Percentiles rank a stretch among this genome's conserved stretches.
These are phyloP conservation scores for Apamea anceps DNA, from an alignment of 2,888 invertebrate species.

Conservation along the genomic window DNA sequence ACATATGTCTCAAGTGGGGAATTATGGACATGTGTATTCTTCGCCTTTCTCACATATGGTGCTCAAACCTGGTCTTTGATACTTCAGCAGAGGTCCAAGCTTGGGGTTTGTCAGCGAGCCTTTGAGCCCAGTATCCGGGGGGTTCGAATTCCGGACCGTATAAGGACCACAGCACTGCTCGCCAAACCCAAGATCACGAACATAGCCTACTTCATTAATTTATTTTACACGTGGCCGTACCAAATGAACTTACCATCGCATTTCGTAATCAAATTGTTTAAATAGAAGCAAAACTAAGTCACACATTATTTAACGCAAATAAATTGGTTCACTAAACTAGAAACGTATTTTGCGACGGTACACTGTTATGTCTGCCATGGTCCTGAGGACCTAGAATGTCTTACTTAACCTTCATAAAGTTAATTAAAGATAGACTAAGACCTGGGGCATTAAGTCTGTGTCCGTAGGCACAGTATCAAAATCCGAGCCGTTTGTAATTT, in stretches of 20 bases:
- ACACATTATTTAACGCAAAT: constrained; percentile 1
- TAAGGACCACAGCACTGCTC: too few species aligned
- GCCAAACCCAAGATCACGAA: too few species aligned
- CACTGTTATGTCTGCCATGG: constrained; percentile 1
- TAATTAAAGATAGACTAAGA: constrained; percentile 50
- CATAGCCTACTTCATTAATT: neutral
- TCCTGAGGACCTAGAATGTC: constrained; percentile 4
- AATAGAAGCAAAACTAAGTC: neutral
- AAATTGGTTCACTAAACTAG: constrained; percentile 28
- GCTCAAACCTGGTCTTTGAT: too few species aligned
- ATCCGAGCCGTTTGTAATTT: constrained; percentile 12
- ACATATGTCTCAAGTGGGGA: too few species aligned
- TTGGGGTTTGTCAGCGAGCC: too few species aligned
- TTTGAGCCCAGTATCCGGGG: too few species aligned
- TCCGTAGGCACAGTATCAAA: constrained; percentile 23
- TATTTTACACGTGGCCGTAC: neutral
- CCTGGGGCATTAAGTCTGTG: constrained; percentile 15
- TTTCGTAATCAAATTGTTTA: neutral
- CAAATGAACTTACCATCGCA: neutral
- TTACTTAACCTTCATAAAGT: constrained; percentile 43
- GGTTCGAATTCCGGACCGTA: too few species aligned
- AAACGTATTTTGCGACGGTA: constrained; percentile 16
- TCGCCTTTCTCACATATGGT: too few species aligned
- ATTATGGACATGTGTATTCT: too few species aligned
- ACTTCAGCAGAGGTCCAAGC: too few species aligned